These are phyloP conservation scores for Sylvilagus bachmani DNA, from an alignment of 2,113 vertebrate genomes.

Conservation along the genomic window DNA sequence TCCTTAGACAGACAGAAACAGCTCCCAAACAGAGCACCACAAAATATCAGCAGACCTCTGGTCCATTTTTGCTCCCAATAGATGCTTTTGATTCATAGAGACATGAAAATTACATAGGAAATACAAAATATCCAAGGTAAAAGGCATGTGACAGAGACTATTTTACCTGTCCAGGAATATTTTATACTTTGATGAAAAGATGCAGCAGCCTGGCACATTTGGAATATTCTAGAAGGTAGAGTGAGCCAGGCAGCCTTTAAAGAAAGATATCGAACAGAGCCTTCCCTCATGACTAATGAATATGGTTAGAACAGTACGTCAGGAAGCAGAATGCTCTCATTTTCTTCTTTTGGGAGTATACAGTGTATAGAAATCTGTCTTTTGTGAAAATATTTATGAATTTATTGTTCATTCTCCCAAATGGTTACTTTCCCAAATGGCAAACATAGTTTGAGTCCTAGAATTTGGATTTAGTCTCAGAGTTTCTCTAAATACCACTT, in stretches of 20 bases:
- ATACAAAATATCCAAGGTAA: slow-evolving; percentile 83
- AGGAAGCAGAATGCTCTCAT: slow-evolving; percentile 25
- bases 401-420: slow-evolving; percentile 70
- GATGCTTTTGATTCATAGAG: slow-evolving; percentile 84
- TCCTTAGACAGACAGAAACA: slow-evolving; percentile 81
- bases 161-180: slow-evolving; percentile 75
- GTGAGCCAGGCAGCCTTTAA: slow-evolving; percentile 40
- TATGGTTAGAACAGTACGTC: background rate
- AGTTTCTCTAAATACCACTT: slow-evolving; percentile 79
- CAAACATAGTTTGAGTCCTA: slow-evolving; percentile 71
- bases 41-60: slow-evolving; percentile 81
- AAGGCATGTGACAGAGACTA: slow-evolving; percentile 72
- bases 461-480: slow-evolving; percentile 65
- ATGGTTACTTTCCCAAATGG: slow-evolving; percentile 57
- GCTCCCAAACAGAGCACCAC: slow-evolving; percentile 77
- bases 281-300: slow-evolving; percentile 26
- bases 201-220: slow-evolving; percentile 37
- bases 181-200: slow-evolving; percentile 80
- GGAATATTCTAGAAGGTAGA: slow-evolving; percentile 72
- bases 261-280: slow-evolving; percentile 12
- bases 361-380: slow-evolving; percentile 18
- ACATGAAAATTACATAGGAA: slow-evolving; percentile 87
- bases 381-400: slow-evolving; percentile 66
- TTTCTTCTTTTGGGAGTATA: slow-evolving; percentile 63
- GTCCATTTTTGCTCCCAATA: slow-evolving; percentile 82